Percentiles rank a stretch among this genome's conserved stretches.
These are phyloP conservation scores for Entomobrya proxima DNA, from an alignment of 2,888 invertebrate genomes.

Conservation along the genomic window DNA sequence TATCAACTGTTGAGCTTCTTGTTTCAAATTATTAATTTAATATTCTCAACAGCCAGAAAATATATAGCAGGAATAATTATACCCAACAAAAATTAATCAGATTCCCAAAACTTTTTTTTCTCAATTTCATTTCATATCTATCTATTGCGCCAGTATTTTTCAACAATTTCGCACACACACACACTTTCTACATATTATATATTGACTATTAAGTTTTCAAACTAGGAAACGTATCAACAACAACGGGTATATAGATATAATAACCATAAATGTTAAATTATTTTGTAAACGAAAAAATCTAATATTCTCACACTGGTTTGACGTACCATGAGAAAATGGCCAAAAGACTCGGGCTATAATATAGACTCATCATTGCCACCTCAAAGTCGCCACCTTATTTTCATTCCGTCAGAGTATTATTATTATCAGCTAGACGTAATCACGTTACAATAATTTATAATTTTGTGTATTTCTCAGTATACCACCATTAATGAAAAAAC, in stretches of 20 bases:
- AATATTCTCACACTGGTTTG: slow-evolving; percentile 55
- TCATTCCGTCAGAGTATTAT: slow-evolving; percentile 16
- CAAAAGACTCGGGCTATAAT: not conserved
- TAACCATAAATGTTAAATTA: not conserved
- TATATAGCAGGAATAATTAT: too few species aligned
- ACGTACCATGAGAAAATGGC: slow-evolving; percentile 52
- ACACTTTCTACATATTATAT: too few species aligned
- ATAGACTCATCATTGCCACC: not conserved
- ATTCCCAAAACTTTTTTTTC: slow-evolving; percentile 10
- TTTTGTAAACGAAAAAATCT: slow-evolving; percentile 27
- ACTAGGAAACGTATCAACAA: not conserved
- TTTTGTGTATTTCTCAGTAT: slow-evolving; percentile 3
- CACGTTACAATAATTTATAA: slow-evolving; percentile 22
- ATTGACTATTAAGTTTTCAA: too few species aligned
- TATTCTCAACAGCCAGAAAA: too few species aligned
- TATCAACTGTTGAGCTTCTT: too few species aligned
- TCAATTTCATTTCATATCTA: not conserved
- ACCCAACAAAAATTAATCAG: slow-evolving; percentile 56
- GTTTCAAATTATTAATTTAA: too few species aligned
- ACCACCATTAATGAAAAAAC: not conserved
- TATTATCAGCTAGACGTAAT: slow-evolving; percentile 11
- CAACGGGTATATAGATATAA: not conserved
- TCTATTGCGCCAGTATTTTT: not conserved
- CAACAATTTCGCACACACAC: too few species aligned
- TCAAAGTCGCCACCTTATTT: slow-evolving; percentile 43